Evolutionary conservation across 2,888 invertebrate genomes (phyloP).

Genomic region (Rhorus exstirpatorius): DNA sequence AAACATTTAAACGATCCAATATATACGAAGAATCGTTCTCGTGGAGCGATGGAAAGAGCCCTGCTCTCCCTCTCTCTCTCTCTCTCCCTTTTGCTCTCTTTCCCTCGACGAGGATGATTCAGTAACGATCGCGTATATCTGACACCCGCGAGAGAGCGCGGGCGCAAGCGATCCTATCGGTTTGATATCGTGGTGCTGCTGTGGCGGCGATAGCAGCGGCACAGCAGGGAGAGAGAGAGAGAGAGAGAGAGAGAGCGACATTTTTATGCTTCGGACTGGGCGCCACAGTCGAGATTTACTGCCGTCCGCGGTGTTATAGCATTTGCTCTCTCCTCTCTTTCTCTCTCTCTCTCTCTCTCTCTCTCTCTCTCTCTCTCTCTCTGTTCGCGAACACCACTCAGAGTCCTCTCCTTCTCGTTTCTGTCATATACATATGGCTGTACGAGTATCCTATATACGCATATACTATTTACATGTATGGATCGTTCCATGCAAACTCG

Average conservation of each 20-base stretch:
- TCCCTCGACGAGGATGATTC: conserved; percentile 65
- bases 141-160: conserved; percentile 55
- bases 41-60: conserved; percentile 21
- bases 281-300: conserved; percentile 77
- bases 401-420: conserved; percentile 43
- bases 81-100: conserved; percentile 19
- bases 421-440: conserved; percentile 61
- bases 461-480: conserved; percentile 18
- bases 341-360: conserved; percentile 38
- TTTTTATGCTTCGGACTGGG: conserved; percentile 77
- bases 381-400: conserved; percentile 51
- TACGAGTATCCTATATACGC: conserved; percentile 38
- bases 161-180: conserved; percentile 72
- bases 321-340: conserved; percentile 55
- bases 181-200: conserved; percentile 73
- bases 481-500: conserved; percentile 1
- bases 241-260: conserved; percentile 71
- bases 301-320: conserved; percentile 73
- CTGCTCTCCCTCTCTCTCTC: conserved; percentile 20
- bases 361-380: no score
- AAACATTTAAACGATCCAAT: conserved; percentile 71
- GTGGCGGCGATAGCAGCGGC: conserved; percentile 48
- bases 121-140: conserved; percentile 69
- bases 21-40: conserved; percentile 68
- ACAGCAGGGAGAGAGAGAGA: conserved; percentile 70